phyloP scores from a whole-genome alignment of 2,113 vertebrate genomes.

The Verasper variegatus region DNA sequence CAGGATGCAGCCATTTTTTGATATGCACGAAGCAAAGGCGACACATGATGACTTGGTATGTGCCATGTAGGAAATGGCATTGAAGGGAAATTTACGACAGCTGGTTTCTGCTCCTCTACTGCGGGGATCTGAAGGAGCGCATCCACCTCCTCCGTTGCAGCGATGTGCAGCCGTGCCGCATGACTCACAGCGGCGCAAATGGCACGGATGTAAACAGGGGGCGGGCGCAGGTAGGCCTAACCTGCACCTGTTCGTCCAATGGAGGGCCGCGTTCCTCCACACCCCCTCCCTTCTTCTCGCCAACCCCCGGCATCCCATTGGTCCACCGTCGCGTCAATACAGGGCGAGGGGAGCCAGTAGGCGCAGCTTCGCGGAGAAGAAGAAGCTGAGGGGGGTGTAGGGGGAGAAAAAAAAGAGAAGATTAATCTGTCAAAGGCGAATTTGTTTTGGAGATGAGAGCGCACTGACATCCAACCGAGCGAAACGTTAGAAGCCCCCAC shows the following conservation, averaged over 20 bases:
- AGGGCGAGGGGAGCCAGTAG: slow-evolving; percentile 30
- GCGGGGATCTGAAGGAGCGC: slow-evolving; percentile 56
- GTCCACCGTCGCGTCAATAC: slow-evolving; percentile 54
- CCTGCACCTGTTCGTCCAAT: slow-evolving; percentile 62
- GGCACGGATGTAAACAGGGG: slow-evolving; percentile 79
- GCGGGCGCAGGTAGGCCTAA: slow-evolving; percentile 72
- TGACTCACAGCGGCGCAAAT: slow-evolving; percentile 73
- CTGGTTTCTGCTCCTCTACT: slow-evolving; percentile 51
- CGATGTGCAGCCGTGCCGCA: slow-evolving; percentile 80
- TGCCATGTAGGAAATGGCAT: slow-evolving; percentile 9
- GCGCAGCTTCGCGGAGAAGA: slow-evolving; percentile 36
- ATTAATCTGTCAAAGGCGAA: slow-evolving; percentile 78
- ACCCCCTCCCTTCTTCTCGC: background rate
- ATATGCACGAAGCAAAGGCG: background rate
- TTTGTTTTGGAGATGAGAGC: slow-evolving; percentile 66
- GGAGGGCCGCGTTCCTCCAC: background rate
- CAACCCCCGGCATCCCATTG: slow-evolving; percentile 56
- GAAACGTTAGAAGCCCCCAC: slow-evolving; percentile 17
- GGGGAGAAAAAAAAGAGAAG: slow-evolving; percentile 40
- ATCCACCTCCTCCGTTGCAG: slow-evolving; percentile 60
- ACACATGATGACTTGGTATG: background rate
- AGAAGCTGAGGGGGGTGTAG: slow-evolving; percentile 23
- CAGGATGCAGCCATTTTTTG: background rate
- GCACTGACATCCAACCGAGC: slow-evolving; percentile 42
- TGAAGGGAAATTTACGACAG: slow-evolving; percentile 25